Percentiles rank a stretch among this genome's conserved stretches.
Conservation (phyloP, 1,140 invertebrate species). For the Akabosia matsudoensis region DNA sequence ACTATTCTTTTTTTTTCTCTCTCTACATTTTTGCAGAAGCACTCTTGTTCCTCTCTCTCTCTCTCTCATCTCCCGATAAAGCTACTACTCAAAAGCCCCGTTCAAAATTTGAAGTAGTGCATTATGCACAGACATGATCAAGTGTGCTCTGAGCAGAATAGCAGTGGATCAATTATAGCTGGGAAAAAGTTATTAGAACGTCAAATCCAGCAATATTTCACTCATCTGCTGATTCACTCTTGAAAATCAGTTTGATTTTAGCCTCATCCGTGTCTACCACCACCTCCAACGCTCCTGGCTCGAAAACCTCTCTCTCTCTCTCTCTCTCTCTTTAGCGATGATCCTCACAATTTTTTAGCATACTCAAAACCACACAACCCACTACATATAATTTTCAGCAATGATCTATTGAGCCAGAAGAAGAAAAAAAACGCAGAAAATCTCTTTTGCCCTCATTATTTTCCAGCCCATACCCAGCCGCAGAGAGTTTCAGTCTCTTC, state of each 20-base stretch:
- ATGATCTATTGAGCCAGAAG: not conserved
- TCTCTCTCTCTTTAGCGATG: too few species aligned
- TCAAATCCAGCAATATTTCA: not conserved
- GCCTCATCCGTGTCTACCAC: not conserved
- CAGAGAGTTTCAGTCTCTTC: not conserved
- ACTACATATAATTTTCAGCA: not conserved
- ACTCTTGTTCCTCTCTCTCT: not conserved
- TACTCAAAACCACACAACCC: not conserved
- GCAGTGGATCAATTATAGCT: not conserved
- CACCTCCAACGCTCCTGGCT: not conserved
- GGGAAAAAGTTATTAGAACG: not conserved
- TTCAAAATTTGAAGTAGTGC: not conserved
- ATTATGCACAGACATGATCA: not conserved
- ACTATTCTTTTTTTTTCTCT: too few species aligned
- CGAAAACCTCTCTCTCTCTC: too few species aligned
- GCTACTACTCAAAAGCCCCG: not conserved
- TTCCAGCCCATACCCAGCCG: not conserved
- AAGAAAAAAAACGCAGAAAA: too few species aligned
- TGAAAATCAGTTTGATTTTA: not conserved
- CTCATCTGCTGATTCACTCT: not conserved
- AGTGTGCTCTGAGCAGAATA: not conserved
- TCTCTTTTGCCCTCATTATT: not conserved
- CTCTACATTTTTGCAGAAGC: too few species aligned
- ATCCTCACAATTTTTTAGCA: not conserved
- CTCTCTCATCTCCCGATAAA: not conserved